These are phyloP conservation scores for Rostratula benghalensis DNA, from an alignment of 2,113 vertebrate genomes.

Conservation along the genomic window DNA sequence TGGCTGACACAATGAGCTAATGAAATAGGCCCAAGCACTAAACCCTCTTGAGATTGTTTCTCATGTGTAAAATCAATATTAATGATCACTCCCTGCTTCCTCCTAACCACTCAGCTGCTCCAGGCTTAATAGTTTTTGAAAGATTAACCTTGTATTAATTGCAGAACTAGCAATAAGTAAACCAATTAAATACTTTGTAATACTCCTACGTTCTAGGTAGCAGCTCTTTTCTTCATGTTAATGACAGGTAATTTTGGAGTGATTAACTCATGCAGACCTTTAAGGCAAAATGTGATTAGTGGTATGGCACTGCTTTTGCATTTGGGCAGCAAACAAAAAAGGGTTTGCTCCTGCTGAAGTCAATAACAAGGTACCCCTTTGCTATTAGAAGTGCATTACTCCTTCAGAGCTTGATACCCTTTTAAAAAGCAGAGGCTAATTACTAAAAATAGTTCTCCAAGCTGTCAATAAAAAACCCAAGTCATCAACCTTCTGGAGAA, in stretches of 20 bases:
- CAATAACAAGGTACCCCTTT: background rate
- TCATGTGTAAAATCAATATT: slow-evolving; percentile 30
- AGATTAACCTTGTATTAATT: slow-evolving; percentile 33
- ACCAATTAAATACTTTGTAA: background rate
- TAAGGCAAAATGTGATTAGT: background rate
- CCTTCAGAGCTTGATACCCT: background rate
- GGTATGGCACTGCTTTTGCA: background rate
- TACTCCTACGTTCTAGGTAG: background rate
- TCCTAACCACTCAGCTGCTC: background rate
- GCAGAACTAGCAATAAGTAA: slow-evolving; percentile 5
- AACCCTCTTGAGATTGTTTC: background rate
- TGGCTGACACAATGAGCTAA: slow-evolving; percentile 22
- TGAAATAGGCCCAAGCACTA: background rate
- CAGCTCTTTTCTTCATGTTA: background rate
- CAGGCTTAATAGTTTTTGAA: slow-evolving; percentile 1
- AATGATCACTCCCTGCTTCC: background rate
- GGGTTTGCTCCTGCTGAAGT: background rate
- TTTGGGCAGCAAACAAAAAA: background rate
- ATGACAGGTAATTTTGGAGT: background rate
- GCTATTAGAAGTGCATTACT: background rate
- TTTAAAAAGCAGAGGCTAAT: background rate
- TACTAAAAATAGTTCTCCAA: background rate
- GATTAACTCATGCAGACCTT: background rate
- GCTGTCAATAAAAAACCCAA: background rate
- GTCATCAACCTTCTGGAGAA: background rate